Base-by-base conservation (phyloP, 2,113 vertebrate genomes). In the Taurulus bubalis region DNA sequence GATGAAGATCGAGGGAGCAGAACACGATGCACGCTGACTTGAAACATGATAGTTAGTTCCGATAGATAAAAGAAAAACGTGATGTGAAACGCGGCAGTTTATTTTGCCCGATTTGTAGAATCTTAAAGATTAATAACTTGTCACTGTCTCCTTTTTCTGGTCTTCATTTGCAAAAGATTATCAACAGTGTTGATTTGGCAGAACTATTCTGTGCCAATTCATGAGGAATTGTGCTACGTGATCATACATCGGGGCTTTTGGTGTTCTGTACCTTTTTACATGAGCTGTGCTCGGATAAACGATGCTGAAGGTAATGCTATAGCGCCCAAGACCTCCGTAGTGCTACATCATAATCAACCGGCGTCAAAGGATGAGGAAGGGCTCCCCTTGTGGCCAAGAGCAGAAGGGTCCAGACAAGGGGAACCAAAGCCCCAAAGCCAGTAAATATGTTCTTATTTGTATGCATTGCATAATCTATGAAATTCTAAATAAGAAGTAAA, bases 341-440 rank as follows among this genome's bases (percentile, higher is more conserved):
- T 28, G 40, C 14, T 56, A 32, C 24, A 26, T 18, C 9, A 34
- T 47, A 6, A n/a, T 34, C 20, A 68, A 45, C 24, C 42, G 3
- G 34, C 42, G 56, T 56, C n/a, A 74, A 77, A 77, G 32, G n/a
- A 49, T 49, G 42, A 73, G 16, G 51, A 60, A 85, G 70, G 74
- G 83, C 71, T 56, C 42, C 81, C 79, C 58, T 81, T 82, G 1
- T 79, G 85, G 83, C 49, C 53, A 18, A 34, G 1, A 67, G 40
- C 4, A 66, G 51, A 66, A 81, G 8, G 51, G 20, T n/a, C 38
- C 40, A 55, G 49, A 14, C 16, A 68, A n/a, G 53, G 30, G 18
- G 20, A 69, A 0, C 56, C 42, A 4, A 20, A 56, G 26, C 20
- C 32, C 11, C 3, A 28, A 24, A 49, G 40, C 3, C 49, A 30